These are phyloP conservation scores for Leptopilina drosophilae DNA, from an alignment of 2,888 invertebrate species.

Conservation along the genomic window DNA sequence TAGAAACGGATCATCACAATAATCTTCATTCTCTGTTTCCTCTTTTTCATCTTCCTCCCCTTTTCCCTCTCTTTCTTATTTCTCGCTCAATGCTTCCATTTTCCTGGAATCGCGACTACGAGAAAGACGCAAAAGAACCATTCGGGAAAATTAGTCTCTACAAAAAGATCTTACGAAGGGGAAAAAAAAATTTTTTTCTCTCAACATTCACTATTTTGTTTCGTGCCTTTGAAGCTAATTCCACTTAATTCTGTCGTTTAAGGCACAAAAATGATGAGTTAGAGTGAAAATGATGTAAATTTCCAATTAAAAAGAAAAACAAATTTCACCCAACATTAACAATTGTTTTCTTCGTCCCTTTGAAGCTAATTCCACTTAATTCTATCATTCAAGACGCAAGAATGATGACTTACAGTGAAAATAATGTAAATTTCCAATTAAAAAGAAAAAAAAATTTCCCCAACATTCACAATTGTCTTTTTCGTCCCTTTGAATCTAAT, in stretches of 20 bases:
- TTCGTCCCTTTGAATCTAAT: neutral
- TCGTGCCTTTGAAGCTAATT: neutral
- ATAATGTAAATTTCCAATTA: neutral
- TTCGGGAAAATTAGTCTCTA: neutral
- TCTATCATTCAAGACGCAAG: conserved; percentile 7
- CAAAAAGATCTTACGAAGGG: neutral
- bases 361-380: conserved; percentile 12
- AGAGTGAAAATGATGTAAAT: too few relatives aligned
- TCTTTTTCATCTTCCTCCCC: too few relatives aligned
- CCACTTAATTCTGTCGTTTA: neutral
- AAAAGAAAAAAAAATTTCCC: neutral
- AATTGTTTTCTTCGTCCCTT: neutral
- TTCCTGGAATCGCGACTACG: too few relatives aligned
- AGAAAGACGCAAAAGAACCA: neutral
- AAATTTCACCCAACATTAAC: neutral
- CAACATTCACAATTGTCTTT: neutral
- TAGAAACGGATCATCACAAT: too few relatives aligned
- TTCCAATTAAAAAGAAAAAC: neutral
- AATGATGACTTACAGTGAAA: conserved; percentile 9
- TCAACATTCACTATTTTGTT: conserved; percentile 5
- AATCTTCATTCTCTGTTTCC: too few relatives aligned
- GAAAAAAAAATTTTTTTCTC: conserved; percentile 3
- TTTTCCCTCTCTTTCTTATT: too few relatives aligned
- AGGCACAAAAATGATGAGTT: too few relatives aligned
- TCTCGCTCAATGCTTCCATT: too few relatives aligned